Base-by-base conservation (phyloP, 1,140 invertebrate species). In the Elysia chlorotica region DNA sequence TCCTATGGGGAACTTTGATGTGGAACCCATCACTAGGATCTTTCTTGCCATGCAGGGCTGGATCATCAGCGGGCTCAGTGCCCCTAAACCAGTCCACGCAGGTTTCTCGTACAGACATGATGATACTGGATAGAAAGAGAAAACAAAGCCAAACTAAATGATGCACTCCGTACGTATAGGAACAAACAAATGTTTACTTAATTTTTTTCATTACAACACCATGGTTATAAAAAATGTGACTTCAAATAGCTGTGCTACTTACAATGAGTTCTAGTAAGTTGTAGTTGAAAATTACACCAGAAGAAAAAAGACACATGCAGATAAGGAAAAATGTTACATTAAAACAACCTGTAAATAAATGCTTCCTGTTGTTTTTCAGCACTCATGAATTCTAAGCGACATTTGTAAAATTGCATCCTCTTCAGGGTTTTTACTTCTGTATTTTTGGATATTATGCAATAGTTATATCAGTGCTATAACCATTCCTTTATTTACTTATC, bases 71-170 rank as follows among this genome's bases (percentile, higher is more conserved):
- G 0, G 96, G 96, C 83, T 99, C 96, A 36, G 94, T 79, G 17
- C 96, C 96, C 81, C 93, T 91, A 79, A 95, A 91, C 96, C 96
- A 99, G 89, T 99, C 96, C 1, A 96, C 96, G 88, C 95, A 97
- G 0, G 96, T 98, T 89, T 98, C 96, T 53, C 96, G 90, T 10
- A 99, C 96, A 0, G 96, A 97, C 84, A 96, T 93, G 59, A 98
- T 92, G 73, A 98, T 96, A 83, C 94, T 96, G 76, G 74, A 89
- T 28, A 59, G 19, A 65, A 70, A n/a, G 28, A 37, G 19, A 25
- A 56, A n/a, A n/a, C n/a, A n/a, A n/a, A n/a, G n/a, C n/a, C n/a
- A n/a, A n/a, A n/a, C 48, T 61, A 61, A 61, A 61, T 48, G 14
- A 48, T 14, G 14, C 41, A 48, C 41, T n/a, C 14, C 41, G 14